A percentile compares a stretch with the other conserved stretches of the same genome.
Evolutionary conservation across 2,113 vertebrate species (phyloP).

Genomic region (Mormoops blainvillei): DNA sequence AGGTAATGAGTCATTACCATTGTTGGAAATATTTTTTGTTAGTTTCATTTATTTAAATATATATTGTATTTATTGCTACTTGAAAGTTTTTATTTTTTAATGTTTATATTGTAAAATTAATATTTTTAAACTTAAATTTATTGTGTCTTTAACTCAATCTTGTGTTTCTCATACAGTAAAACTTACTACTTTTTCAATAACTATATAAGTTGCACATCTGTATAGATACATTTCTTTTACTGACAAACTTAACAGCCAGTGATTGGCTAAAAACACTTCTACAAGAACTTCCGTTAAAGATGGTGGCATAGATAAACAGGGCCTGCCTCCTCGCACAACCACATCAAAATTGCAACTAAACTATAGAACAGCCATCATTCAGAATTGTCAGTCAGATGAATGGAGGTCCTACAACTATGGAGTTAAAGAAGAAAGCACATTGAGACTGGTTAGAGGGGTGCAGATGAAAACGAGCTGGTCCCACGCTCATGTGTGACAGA

Average conservation of each 20-base stretch:
- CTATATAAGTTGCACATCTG: not conserved
- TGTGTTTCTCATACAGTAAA: slow-evolving; percentile 4
- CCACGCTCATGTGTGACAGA: too few relatives aligned
- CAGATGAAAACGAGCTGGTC: too few relatives aligned
- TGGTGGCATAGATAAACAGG: too few relatives aligned
- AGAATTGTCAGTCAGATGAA: too few relatives aligned
- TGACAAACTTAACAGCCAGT: not conserved
- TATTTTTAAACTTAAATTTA: not conserved
- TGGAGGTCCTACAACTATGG: too few relatives aligned
- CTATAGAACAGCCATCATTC: too few relatives aligned
- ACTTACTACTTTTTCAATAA: not conserved
- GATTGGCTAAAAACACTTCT: too few relatives aligned
- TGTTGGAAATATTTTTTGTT: not conserved
- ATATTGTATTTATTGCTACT: not conserved
- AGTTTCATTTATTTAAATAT: not conserved
- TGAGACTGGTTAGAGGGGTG: too few relatives aligned
- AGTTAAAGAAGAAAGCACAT: too few relatives aligned
- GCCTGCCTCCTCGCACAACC: too few relatives aligned
- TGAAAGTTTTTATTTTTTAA: slow-evolving; percentile 11
- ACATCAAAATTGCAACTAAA: too few relatives aligned
- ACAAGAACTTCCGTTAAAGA: too few relatives aligned
- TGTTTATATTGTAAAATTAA: not conserved
- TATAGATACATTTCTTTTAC: not conserved
- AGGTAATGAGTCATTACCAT: not conserved
- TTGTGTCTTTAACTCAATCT: not conserved